Conservation (phyloP, 2,888 invertebrate species). For the Scaptomyza flava region DNA sequence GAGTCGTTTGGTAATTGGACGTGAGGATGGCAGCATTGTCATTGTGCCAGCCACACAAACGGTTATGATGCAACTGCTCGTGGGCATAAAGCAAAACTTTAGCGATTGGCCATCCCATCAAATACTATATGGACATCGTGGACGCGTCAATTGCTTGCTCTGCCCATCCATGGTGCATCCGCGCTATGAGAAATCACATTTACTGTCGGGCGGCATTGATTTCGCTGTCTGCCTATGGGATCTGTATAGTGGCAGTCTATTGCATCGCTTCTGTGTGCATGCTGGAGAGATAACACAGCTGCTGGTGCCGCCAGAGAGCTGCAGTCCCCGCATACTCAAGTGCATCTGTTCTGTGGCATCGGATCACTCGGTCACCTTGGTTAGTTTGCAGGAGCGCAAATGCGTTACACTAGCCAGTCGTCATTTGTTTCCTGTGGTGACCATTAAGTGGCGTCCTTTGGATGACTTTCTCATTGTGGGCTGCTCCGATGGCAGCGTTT, state of each 20-base stretch:
- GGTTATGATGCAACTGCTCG: constrained; percentile 95
- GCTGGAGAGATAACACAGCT: constrained; percentile 98
- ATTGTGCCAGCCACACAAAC: constrained; percentile 98
- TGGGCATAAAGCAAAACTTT: constrained; percentile 90
- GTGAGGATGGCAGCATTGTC: constrained; percentile 97
- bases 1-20: constrained; percentile 96
- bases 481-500: constrained; percentile 98
- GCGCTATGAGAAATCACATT: constrained; percentile 92
- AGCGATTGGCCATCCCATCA: constrained; percentile 96
- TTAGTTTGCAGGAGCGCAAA: constrained; percentile 94
- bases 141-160: constrained; percentile 96
- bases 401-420: constrained; percentile 94
- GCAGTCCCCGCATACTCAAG: constrained; percentile 94
- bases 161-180: constrained; percentile 97
- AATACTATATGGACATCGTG: constrained; percentile 94
- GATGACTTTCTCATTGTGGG: constrained; percentile 99
- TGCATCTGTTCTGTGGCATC: constrained; percentile 98
- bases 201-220: constrained; percentile 98
- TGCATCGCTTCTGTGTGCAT: constrained; percentile 98
- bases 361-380: constrained; percentile 97
- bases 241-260: constrained; percentile 92
- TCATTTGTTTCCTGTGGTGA: constrained; percentile 97
- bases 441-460: constrained; percentile 97
- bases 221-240: constrained; percentile 99
- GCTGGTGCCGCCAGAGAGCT: constrained; percentile 96